Evolutionary conservation across 2,113 vertebrate genomes (phyloP).

Genomic region (Oryzias woworae): DNA sequence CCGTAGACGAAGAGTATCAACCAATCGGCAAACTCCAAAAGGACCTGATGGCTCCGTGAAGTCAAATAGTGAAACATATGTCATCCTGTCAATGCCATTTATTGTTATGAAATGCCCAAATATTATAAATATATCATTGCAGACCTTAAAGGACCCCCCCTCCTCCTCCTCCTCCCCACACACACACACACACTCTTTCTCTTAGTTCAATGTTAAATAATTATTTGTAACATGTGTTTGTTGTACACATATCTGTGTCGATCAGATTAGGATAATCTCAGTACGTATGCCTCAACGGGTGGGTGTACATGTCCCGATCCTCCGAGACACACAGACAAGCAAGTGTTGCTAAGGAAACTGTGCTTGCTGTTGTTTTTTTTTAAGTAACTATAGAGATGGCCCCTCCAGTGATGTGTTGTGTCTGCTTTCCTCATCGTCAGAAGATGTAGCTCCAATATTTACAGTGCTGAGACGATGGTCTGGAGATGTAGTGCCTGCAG

Average conservation of each 20-base stretch:
- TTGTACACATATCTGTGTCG: background rate
- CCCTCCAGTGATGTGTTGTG: slow-evolving; percentile 50
- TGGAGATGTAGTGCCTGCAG: slow-evolving; percentile 5
- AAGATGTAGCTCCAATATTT: slow-evolving; percentile 8
- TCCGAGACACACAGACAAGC: slow-evolving; percentile 31
- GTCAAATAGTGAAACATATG: background rate
- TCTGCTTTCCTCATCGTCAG: slow-evolving; percentile 62
- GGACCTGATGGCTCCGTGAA: too few species aligned
- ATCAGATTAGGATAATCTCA: slow-evolving; percentile 2
- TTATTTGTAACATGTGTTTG: background rate
- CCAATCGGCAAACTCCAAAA: too few species aligned
- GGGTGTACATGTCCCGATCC: slow-evolving; percentile 27
- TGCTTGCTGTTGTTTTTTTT: slow-evolving; percentile 51
- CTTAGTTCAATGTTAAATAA: background rate
- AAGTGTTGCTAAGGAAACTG: slow-evolving; percentile 36
- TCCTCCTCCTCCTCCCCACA: too few species aligned
- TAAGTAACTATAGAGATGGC: slow-evolving; percentile 60
- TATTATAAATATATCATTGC: too few species aligned
- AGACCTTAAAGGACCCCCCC: too few species aligned
- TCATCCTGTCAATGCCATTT: slow-evolving; percentile 6
- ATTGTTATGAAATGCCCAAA: background rate
- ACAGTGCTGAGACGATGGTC: slow-evolving; percentile 13
- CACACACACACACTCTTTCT: background rate
- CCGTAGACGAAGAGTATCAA: too few species aligned
- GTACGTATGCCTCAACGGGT: background rate